Base-by-base conservation (phyloP, 2,113 vertebrate species). In the Hyla sarda region DNA sequence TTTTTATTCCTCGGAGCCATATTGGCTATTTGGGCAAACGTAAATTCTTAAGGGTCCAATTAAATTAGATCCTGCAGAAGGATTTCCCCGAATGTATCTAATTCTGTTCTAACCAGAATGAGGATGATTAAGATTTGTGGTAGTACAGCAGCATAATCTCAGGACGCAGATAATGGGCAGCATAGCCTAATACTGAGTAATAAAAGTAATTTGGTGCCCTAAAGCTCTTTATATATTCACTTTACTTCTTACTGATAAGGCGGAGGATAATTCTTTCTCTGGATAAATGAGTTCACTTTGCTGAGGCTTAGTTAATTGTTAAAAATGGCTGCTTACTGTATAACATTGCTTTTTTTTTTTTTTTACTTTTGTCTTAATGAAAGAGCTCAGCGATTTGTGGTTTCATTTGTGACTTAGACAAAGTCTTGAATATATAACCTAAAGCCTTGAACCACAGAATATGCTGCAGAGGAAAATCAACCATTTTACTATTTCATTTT, bases 81-180 rank as follows among this genome's bases (percentile, higher is more conserved):
- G 85, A 83, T 88, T 86, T 89, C 85, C 88, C 88, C 85, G 82
- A 84, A 81, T 86, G 88, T 82, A 88, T 91, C 87, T 90, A 91
- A 88, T 83, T 80, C 83, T 87, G 25, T 73, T 88, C 84, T 50
- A 86, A 78, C 82, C 69, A 88, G 86, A 84, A 87, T 87, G 48
- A 88, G 83, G 72, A 87, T 88, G 83, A 89, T 91, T 91, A 88
- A 89, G 87, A 84, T 34, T 73, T 90, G 90, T 69, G 71, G 32
- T 90, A 89, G 41, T 85, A 85, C 83, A 76, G 71, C 82, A 88
- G 87, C 34, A 88, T 90, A 88, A 89, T 80, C 84, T 89, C 76
- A 87, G 11, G 34, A 80, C 82, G 78, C 85, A 80, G 85, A 82
- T 82, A 87, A 88, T 83, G 84, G 84, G 48, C 88, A 72, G 72